Percentiles rank a stretch among this genome's conserved stretches.
phyloP scores from a whole-genome alignment of 2,888 invertebrate species.

The Idaea biselata region DNA sequence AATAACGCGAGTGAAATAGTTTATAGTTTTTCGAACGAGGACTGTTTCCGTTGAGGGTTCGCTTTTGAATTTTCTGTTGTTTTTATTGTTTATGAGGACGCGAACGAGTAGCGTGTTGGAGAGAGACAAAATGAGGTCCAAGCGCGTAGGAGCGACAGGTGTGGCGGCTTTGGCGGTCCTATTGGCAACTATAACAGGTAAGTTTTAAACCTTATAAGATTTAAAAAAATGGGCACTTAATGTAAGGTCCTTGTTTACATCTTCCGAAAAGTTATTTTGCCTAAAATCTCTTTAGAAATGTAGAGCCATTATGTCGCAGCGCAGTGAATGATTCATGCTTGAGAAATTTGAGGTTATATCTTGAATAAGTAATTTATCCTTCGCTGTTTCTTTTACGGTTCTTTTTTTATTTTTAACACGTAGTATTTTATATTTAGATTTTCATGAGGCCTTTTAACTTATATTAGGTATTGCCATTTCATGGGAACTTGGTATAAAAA shows the following conservation, averaged over 20 bases:
- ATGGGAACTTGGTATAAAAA: no score
- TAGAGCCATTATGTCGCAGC: background rate
- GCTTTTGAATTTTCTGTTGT: slow-evolving; percentile 61
- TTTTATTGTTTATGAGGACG: slow-evolving; percentile 63
- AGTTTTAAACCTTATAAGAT: slow-evolving; percentile 35
- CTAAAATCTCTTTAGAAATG: background rate
- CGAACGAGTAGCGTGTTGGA: slow-evolving; percentile 60
- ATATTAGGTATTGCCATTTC: no score
- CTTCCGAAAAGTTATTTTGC: slow-evolving; percentile 1
- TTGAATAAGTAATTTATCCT: slow-evolving; percentile 21
- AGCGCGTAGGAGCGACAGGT: slow-evolving; percentile 72
- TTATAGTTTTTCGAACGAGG: slow-evolving; percentile 64
- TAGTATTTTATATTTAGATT: no score
- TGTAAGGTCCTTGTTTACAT: background rate
- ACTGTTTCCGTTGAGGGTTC: slow-evolving; percentile 53
- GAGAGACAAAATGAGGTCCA: slow-evolving; percentile 74
- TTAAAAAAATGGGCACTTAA: background rate
- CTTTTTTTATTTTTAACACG: slow-evolving; percentile 7
- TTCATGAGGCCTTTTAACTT: no score
- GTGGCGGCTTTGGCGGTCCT: slow-evolving; percentile 70
- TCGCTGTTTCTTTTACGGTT: slow-evolving; percentile 14
- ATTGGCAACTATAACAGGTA: slow-evolving; percentile 74
- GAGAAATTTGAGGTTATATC: slow-evolving; percentile 45
- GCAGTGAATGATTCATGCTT: slow-evolving; percentile 39
- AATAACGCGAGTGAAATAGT: slow-evolving; percentile 68